Conservation (phyloP, 1,140 invertebrate species). For the Dreissena polymorpha region DNA sequence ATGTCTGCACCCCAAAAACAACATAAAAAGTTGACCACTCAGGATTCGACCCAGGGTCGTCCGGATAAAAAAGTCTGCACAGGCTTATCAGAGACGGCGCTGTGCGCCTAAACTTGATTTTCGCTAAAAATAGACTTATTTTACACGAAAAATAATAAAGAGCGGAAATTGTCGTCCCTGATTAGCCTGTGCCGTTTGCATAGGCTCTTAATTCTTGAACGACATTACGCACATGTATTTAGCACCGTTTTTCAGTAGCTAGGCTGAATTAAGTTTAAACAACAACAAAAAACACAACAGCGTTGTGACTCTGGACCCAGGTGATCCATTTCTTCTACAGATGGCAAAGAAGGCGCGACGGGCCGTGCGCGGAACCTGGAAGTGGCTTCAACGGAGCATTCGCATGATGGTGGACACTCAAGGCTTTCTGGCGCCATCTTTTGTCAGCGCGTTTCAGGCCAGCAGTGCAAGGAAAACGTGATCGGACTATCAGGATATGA, state of each 20-base stretch:
- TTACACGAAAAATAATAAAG: neutral
- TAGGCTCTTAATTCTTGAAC: neutral
- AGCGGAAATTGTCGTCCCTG: neutral
- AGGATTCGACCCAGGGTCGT: no score
- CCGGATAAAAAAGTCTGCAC: no score
- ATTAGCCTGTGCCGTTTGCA: neutral
- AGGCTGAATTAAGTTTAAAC: neutral
- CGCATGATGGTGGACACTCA: neutral
- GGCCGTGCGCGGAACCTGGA: slow-evolving; percentile 38
- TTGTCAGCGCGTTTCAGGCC: neutral
- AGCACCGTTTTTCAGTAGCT: neutral
- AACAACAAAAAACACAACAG: no score
- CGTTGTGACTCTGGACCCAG: neutral
- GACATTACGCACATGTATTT: neutral
- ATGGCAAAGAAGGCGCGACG: slow-evolving; percentile 38
- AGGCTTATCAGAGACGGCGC: no score
- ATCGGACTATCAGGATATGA: no score
- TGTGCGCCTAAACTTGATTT: no score
- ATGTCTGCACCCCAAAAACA: no score
- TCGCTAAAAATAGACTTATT: neutral
- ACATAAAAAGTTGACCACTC: no score
- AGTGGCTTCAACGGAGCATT: slow-evolving; percentile 35
- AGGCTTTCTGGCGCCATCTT: neutral
- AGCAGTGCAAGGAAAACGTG: neutral
- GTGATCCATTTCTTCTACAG: slow-evolving; percentile 17